A percentile compares a stretch with the other conserved stretches of the same genome.
Evolutionary conservation across 2,113 vertebrate genomes (phyloP).

Genomic region (Phoenicopterus ruber): DNA sequence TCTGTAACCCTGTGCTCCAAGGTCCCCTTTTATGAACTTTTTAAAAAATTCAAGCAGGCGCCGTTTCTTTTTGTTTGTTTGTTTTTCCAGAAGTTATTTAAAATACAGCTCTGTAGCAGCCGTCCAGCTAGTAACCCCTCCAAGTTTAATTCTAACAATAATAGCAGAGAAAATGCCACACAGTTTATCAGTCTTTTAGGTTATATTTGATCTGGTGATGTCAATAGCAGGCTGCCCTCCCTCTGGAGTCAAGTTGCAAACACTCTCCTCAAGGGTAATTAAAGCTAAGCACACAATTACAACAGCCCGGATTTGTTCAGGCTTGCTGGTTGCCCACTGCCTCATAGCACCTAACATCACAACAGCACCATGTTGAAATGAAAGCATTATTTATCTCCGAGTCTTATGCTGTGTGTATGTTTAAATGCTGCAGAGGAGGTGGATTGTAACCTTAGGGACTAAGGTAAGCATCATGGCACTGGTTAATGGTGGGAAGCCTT

Average conservation of each 20-base stretch:
- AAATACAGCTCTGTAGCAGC: neutral
- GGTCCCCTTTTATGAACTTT: neutral
- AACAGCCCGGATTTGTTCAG: slow-evolving; percentile 60
- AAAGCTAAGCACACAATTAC: slow-evolving; percentile 69
- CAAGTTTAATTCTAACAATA: neutral
- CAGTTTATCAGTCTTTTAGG: slow-evolving; percentile 55
- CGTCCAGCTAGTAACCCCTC: neutral
- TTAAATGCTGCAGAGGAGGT: slow-evolving; percentile 5
- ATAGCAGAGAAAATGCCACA: neutral
- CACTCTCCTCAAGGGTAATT: slow-evolving; percentile 61
- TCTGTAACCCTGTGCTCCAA: neutral
- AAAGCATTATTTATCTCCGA: slow-evolving; percentile 60
- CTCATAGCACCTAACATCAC: slow-evolving; percentile 49
- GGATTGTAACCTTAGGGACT: slow-evolving; percentile 17
- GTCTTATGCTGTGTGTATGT: neutral
- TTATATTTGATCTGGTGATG: slow-evolving; percentile 70
- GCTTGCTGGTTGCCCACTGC: slow-evolving; percentile 42
- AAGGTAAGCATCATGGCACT: slow-evolving; percentile 42
- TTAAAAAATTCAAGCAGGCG: neutral
- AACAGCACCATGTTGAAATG: slow-evolving; percentile 53
- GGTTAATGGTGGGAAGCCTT: neutral
- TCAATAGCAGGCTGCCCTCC: slow-evolving; percentile 51
- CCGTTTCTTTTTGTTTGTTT: neutral
- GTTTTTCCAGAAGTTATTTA: neutral
- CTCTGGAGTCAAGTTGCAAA: slow-evolving; percentile 69